Conservation (phyloP, 2,113 vertebrate species). For the Pagrus major region DNA sequence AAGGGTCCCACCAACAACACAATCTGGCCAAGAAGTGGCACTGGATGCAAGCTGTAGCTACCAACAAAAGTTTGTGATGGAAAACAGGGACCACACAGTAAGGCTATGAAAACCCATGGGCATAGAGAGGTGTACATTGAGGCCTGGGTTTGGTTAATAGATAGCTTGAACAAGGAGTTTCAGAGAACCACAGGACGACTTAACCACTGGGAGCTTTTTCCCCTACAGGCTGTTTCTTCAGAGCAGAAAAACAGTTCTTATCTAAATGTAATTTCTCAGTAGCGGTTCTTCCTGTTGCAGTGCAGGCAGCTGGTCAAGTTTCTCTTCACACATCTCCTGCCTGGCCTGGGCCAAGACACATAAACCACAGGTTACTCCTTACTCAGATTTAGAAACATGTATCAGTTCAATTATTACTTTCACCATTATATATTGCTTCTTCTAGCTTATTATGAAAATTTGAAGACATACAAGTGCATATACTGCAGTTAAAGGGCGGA, state of each 20-base stretch:
- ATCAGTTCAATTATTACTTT: neutral
- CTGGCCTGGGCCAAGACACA: slow-evolving; percentile 21
- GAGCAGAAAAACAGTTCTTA: slow-evolving; percentile 23
- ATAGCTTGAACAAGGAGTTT: slow-evolving; percentile 54
- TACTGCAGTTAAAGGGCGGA: neutral
- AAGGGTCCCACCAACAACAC: slow-evolving; percentile 56
- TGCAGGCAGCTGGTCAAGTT: neutral
- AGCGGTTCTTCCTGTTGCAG: neutral
- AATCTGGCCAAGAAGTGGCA: slow-evolving; percentile 56
- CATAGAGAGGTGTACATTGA: slow-evolving; percentile 46
- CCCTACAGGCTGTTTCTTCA: slow-evolving; percentile 5
- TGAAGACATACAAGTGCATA: neutral
- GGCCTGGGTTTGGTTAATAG: slow-evolving; percentile 60
- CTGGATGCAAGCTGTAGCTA: slow-evolving; percentile 65
- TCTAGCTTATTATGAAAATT: slow-evolving; percentile 25
- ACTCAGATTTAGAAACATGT: slow-evolving; percentile 37
- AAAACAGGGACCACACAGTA: slow-evolving; percentile 76
- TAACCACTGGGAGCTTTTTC: slow-evolving; percentile 35
- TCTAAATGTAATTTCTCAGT: neutral
- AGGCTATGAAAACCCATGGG: slow-evolving; percentile 53
- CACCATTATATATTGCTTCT: slow-evolving; percentile 1
- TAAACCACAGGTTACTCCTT: neutral
- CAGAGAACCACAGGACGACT: slow-evolving; percentile 34
- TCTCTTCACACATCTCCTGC: slow-evolving; percentile 19
- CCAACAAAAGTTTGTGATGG: slow-evolving; percentile 77